phyloP scores from a whole-genome alignment of 2,113 vertebrate species.

The Bos javanicus region DNA sequence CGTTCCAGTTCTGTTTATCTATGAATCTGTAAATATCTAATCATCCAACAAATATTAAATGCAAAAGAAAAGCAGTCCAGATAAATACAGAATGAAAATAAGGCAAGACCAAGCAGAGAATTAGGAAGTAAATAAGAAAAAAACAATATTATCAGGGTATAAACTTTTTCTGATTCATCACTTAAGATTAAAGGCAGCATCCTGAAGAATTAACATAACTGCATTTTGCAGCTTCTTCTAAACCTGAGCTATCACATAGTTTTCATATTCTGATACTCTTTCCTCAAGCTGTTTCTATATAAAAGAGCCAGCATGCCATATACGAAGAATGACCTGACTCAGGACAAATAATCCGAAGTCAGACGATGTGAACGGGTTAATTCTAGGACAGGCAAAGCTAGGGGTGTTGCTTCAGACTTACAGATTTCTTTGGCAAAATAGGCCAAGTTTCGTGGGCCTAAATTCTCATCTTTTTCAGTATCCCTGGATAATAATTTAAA shows the following conservation, averaged over 20 bases:
- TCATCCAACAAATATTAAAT: not conserved
- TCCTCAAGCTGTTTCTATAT: not conserved
- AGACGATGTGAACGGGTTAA: not conserved
- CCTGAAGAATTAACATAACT: not conserved
- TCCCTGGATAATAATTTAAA: not conserved
- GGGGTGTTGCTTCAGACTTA: not conserved
- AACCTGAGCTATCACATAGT: not conserved
- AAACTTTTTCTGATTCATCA: not conserved
- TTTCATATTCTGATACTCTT: not conserved
- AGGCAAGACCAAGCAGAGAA: not conserved
- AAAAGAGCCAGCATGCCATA: not conserved
- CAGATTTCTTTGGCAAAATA: not conserved
- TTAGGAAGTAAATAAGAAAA: not conserved
- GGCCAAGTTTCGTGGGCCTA: not conserved
- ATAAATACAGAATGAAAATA: not conserved
- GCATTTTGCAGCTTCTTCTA: not conserved
- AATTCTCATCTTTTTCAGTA: not conserved
- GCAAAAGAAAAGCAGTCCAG: not conserved
- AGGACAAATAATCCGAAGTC: not conserved
- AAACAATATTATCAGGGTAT: not conserved
- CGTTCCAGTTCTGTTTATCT: not conserved
- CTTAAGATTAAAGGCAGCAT: not conserved
- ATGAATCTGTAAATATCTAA: not conserved
- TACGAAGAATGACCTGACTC: not conserved
- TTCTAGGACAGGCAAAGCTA: not conserved